Evolutionary conservation across 2,113 vertebrate genomes (phyloP), one percentile per base, ranked within the genome.

Genomic region (Pheucticus melanocephalus): DNA sequence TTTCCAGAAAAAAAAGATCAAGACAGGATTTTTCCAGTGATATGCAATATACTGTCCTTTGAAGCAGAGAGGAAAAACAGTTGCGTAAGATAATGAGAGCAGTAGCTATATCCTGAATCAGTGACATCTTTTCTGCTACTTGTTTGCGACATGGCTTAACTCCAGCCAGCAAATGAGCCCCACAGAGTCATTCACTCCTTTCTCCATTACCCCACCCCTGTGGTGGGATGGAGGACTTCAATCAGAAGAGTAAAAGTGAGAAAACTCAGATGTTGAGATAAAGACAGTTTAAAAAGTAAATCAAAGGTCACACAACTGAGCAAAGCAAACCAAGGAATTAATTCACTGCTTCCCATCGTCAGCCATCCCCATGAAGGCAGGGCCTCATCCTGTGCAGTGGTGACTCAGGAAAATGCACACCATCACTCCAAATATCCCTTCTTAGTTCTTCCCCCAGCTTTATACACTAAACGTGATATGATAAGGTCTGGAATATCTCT

Each of bases 201-300:
- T 19, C 37, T 51, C 23, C 8, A 12, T 31, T 7, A 6, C 11
- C 11, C 8, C 2, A 13, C 3, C 15, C 6, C 10, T 23, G 19
- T 0, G 0, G 24, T 31, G 11, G 14, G 14, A 35, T 54, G n/a
- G 6, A 39, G 30, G n/a, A 61, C 5, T 51, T 51, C 6, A 60
- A 53, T 47, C 3, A 37, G 44, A 50, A 48, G 13, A 35, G 15
- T 13, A 51, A 45, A 51, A 47, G 28, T 25, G 53, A 53, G 25
- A 53, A 75, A 60, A 35, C 16, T n/a, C 24, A 11, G 24, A 24
- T 53, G 24, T 16, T 73, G 23, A 59, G 27, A 81, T 33, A 65
- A 44, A 51, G 12, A 30, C 22, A 39, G 23, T 60, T 51, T n/a
- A n/a, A 35, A 60, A 53, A 45, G 11, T 68, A 47, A 68, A 53